Base-by-base conservation (phyloP, 2,888 invertebrate genomes). In the Caenorhabditis sp. region DNA sequence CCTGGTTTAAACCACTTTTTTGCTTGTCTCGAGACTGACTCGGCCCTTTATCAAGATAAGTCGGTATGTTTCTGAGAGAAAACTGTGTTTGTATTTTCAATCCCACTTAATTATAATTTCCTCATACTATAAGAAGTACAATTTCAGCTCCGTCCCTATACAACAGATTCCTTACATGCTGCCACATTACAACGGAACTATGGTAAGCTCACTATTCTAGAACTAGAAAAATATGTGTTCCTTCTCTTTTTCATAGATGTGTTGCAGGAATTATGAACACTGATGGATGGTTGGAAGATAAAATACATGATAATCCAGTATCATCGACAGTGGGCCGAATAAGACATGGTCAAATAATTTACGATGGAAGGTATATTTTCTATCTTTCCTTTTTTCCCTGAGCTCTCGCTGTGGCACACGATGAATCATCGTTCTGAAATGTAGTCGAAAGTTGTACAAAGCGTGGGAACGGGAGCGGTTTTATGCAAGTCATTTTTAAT, bases 141-240 rank as follows among this genome's bases (percentile, higher is more conserved):
- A 30, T 74, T 74, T 35, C 73, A 74, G 74, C 61, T 74, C 13
- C 61, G 74, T 2, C 74, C 74, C 0, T 74, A 74, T n/a, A 17
- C 59, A 13, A 46, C 62, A 1, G 55, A 59, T 32, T 41, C 66
- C 13, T 45, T 61, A 27, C 66, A 66, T n/a, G 39, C 74, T 2
- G 35, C 66, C 0, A 74, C 74, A n/a, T 24, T 74, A n/a, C 74
- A 66, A 11, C 37, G 74, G 27, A 74, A 61, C 48, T 74, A 74
- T 46, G 74, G 72, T 65, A 17, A 32, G 62, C 13, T 1, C n/a
- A 11, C 39, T 27, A n/a, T n/a, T n/a, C n/a, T n/a, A n/a, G n/a
- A n/a, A n/a, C n/a, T n/a, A n/a, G n/a, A n/a, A n/a, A n/a, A n/a
- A n/a, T n/a, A n/a, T n/a, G n/a, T n/a, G n/a, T n/a, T n/a, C n/a